These are phyloP conservation scores for Drosophila sulfurigaster DNA, from an alignment of 1,140 invertebrate species.

Conservation along the genomic window DNA sequence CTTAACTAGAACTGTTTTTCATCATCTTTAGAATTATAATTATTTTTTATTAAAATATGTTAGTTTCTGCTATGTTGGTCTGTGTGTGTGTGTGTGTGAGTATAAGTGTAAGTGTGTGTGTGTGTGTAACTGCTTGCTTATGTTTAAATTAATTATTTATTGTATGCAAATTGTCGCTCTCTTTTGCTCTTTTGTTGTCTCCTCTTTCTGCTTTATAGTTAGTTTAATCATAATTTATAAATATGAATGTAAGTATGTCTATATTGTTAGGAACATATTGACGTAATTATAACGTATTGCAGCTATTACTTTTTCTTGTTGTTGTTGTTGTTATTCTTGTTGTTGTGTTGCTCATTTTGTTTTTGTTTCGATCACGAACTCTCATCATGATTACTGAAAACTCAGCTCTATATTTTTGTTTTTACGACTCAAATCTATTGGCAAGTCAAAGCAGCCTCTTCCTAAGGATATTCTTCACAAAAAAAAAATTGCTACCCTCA, in stretches of 20 bases:
- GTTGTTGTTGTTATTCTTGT: constrained; percentile 49
- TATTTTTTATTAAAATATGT: constrained; percentile 1
- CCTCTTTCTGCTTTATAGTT: constrained; percentile 51
- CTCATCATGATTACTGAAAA: neutral
- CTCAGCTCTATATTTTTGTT: constrained; percentile 11
- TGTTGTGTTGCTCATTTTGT: constrained; percentile 22
- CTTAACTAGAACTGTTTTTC: constrained; percentile 13
- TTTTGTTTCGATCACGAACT: constrained; percentile 30
- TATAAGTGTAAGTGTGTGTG: constrained; percentile 20
- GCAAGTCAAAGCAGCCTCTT: constrained; percentile 42
- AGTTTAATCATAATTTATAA: constrained; percentile 62
- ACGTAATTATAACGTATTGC: constrained; percentile 85
- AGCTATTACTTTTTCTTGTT: constrained; percentile 74
- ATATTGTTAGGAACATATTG: constrained; percentile 85
- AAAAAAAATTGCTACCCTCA: neutral
- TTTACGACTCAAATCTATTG: constrained; percentile 22
- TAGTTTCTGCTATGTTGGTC: constrained; percentile 2
- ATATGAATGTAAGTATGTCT: constrained; percentile 78
- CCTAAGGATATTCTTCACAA: neutral
- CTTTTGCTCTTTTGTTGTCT: constrained; percentile 27
- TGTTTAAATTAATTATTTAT: constrained; percentile 16
- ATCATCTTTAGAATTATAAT: neutral
- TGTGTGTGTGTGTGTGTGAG: constrained; percentile 22
- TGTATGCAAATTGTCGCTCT: constrained; percentile 47
- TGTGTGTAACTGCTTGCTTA: constrained; percentile 23